Base-by-base conservation (phyloP, 2,797 vertebrate genomes). In the Poecilia velifera region DNA sequence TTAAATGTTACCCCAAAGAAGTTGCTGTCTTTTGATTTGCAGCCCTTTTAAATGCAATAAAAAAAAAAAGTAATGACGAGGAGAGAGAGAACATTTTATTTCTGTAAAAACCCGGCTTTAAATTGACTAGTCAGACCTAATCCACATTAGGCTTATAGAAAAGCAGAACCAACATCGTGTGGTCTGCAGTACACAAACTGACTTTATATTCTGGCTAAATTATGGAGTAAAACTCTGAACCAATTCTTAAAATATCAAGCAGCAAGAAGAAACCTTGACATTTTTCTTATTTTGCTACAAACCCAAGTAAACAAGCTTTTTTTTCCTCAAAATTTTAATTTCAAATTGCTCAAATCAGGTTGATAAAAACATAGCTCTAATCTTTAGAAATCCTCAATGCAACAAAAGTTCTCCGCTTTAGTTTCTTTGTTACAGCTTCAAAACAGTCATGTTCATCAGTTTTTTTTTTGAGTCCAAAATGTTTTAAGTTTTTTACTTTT, bases 71-170 rank as follows among this genome's bases (percentile, higher is more conserved):
- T 78, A 86, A 49, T 78, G 39, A 51, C 49, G 2, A 51, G 49
- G 86, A 83, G 88, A 89, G 88, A 88, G 86, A 92, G 90, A 88
- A 87, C 82, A 86, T 93, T 94, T 94, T 92, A 93, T 93, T 93
- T 88, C 86, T 87, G 89, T 94, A 94, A 93, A 95, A 94, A 93
- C 79, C 90, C 83, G 62, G 75, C 91, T 93, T 91, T 90, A 90
- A 94, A 93, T 92, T 78, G 25, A 78, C 82, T 87, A 76, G 76
- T 64, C 46, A 78, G 77, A 85, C 80, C 59, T 82, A 66, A 75
- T 80, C 73, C 68, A 84, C 73, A 86, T 82, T 45, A 55, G 78
- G 85, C 76, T 81, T 71, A 74, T 76, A 87, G 76, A 85, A 80
- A 34, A 85, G 79, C 70, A 76, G 43, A 78, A 82, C 49, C 51